Evolutionary conservation across 1,140 invertebrate species (phyloP).

Genomic region (Zaprionus gabonicus): DNA sequence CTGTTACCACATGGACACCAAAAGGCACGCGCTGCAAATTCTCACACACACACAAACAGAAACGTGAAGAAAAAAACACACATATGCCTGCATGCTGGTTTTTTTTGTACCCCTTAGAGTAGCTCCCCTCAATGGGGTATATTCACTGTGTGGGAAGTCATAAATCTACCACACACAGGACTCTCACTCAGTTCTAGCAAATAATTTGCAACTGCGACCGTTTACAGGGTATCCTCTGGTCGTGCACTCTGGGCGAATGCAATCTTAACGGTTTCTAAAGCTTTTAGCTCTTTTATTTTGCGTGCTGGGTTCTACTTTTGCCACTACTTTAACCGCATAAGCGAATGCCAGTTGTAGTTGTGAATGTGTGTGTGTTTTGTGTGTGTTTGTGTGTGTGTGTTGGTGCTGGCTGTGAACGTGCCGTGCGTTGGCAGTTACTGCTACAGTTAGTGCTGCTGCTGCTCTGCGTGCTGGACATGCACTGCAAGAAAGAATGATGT

Average conservation of each 20-base stretch:
- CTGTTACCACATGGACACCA: slow-evolving; percentile 57
- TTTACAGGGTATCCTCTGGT: slow-evolving; percentile 14
- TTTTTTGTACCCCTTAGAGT: slow-evolving; percentile 18
- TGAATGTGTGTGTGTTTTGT: slow-evolving; percentile 13
- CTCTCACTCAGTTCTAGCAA: neutral
- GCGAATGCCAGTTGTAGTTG: slow-evolving; percentile 36
- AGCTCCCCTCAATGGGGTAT: neutral
- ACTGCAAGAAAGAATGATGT: neutral
- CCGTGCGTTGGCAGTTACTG: slow-evolving; percentile 45
- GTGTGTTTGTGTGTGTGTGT: slow-evolving; percentile 16
- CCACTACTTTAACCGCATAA: slow-evolving; percentile 75
- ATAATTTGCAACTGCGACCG: no score
- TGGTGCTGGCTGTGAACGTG: slow-evolving; percentile 48
- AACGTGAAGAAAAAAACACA: slow-evolving; percentile 11
- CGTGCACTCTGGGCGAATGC: neutral
- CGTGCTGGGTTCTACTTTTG: slow-evolving; percentile 71
- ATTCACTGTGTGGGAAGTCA: neutral
- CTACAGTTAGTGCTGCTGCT: slow-evolving; percentile 36
- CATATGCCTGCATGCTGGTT: slow-evolving; percentile 15
- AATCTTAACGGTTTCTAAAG: slow-evolving; percentile 21
- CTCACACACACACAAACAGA: slow-evolving; percentile 25
- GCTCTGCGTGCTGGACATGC: slow-evolving; percentile 23
- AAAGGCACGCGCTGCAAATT: slow-evolving; percentile 57
- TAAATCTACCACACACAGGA: neutral
- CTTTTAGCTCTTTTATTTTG: slow-evolving; percentile 33